Base-by-base conservation (phyloP, 2,113 vertebrate species). In the Planiliza haematocheilus region DNA sequence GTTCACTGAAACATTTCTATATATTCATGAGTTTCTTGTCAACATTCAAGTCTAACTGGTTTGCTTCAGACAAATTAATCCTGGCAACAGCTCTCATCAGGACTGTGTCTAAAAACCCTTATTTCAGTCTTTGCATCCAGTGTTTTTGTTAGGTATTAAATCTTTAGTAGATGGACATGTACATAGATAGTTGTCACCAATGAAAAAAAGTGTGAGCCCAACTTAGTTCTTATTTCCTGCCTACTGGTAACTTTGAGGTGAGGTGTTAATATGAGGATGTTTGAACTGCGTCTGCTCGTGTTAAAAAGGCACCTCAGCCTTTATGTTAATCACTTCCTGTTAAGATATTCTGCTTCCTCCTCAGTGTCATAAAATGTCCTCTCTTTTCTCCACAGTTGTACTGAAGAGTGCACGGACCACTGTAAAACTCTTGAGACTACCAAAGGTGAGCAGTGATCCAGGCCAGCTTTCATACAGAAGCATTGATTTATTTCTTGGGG, bases 361-460 rank as follows among this genome's bases (percentile, higher is more conserved):
- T 77, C 7, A 18, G 0, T 77, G 34, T 70, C 77, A 30, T 82
- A 18, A 74, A 75, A 85, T 0, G 10, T 78, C 38, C 48, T 78
- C 37, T 81, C 38, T 85, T 16, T 79, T 74, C 53, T 68, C 46
- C 63, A 67, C 87, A 93, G 91, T 65, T 91, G 90, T 74, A 45
- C 39, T 6, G 0, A 0, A 1, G 60, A 78, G 4, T 92, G 90
- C 20, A 0, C 18, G 14, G 37, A 39, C 38, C 17, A 13, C 17
- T 91, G 90, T 57, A 0, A 4, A 4, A 0, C 1, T 2, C 0
- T 0, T 11, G 0, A 1, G 16, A 0, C 0, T 4, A 34, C 60
- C 58, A 48, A 0, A 70, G 77, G 90, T 91, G 50, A 82, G 79
- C 10, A 11, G n/a, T 9, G 30, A 34, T 34, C 34, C 13, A 21